Conservation (phyloP, 2,888 invertebrate genomes). For the Crepidodera aurea region DNA sequence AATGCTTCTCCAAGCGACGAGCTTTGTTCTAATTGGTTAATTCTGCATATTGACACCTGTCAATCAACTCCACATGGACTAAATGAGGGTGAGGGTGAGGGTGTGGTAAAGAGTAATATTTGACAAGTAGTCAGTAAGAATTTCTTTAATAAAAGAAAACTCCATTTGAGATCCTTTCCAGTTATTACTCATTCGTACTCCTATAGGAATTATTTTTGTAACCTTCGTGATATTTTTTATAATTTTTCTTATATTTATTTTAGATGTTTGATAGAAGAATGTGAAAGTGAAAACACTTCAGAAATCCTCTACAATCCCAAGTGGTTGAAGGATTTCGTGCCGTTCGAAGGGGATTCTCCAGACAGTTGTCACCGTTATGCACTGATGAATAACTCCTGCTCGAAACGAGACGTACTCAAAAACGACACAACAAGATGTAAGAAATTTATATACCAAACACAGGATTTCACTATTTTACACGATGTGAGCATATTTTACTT, state of each 20-base stretch:
- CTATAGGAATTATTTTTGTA: no score
- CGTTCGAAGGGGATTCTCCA: conserved; percentile 52
- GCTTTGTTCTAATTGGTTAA: no score
- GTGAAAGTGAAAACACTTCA: conserved; percentile 62
- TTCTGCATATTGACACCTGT: no score
- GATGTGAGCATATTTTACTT: conserved; percentile 51
- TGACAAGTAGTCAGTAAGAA: no score
- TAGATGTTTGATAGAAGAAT: conserved; percentile 66
- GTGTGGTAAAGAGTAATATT: no score
- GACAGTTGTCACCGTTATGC: conserved; percentile 47
- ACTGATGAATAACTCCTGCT: conserved; percentile 29
- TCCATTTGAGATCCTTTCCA: no score
- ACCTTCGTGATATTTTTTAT: no score
- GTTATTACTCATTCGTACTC: no score
- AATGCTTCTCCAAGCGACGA: no score
- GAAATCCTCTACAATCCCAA: conserved; percentile 53
- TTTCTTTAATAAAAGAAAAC: no score
- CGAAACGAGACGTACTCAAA: conserved; percentile 24
- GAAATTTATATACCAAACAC: conserved; percentile 52
- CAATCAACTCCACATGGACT: no score
- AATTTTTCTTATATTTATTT: conserved; percentile 22
- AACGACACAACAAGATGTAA: conserved; percentile 47
- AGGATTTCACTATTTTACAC: conserved; percentile 54
- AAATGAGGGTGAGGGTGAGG: no score
- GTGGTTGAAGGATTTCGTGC: conserved; percentile 64